Evolutionary conservation across 2,888 invertebrate species (phyloP), one percentile per base, ranked within the genome.

Genomic region (Tiliacea citrago): DNA sequence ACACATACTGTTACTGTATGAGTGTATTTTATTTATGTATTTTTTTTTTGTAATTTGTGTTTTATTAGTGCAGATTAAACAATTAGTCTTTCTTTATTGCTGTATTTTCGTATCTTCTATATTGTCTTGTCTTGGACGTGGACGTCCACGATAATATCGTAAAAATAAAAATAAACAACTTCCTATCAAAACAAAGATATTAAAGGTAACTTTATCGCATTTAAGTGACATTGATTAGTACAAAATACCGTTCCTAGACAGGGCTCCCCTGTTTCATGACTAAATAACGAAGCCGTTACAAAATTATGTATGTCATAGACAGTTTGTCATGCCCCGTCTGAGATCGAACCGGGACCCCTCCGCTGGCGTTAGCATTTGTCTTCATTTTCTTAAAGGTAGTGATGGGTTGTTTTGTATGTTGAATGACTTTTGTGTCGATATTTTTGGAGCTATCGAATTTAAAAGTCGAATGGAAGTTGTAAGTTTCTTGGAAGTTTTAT

Each of bases 301-400:
- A 93, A 95, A 94, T 95, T 96, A 96, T 95, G 95, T 95, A 90
- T 95, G 96, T 96, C 96, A 95, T 96, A 95, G 94, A 94, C 94
- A 95, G 95, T 96, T 96, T 96, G 96, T 96, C 96, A 96, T 95
- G 95, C 90, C 91, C 89, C 86, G 88, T 92, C 93, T 91, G 90
- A 90, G 91, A 95, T 94, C 95, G 95, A 93, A 94, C 91, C 92
- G 91, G 88, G 90, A 88, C 91, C 94, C 93, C 93, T 91, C 89
- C 89, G 90, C 86, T 88, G 90, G 89, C 81, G 92, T 89, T 88
- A 92, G 93, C 96, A 96, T 96, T 96, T 95, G 95, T 96, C 96
- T 96, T 96, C 93, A 95, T 95, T 95, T 95, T 92, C 92, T 91
- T 93, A 90, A 85, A 84, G 82, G 82, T 89, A 88, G 91, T 73